Evolutionary conservation across 2,113 vertebrate genomes (phyloP), one percentile per base, ranked within the genome.

Genomic region (Corythoichthys haematopterus): DNA sequence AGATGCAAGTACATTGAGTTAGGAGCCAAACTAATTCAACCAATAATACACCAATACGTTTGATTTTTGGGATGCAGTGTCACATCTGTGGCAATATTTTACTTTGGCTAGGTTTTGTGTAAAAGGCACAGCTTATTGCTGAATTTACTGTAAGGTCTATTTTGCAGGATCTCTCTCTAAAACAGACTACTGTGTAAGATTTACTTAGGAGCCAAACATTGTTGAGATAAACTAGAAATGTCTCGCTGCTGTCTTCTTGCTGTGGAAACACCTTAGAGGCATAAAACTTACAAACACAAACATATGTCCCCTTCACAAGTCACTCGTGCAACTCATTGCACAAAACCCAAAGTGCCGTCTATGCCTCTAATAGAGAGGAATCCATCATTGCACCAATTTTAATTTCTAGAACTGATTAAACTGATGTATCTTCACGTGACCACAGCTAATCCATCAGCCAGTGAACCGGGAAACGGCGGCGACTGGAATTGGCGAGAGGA

Each of bases 371-470:
- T 68, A 52, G 14, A 55, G 59, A 63, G 37, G 33, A 51, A 53
- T 52, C 36, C 63, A 68, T 70, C 57, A 62, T 68, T 75, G 40
- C 63, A 51, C 48, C 71, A 46, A n/a, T 71, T 51, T 40, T 46
- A 37, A 76, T 77, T 70, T 63, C 43, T 48, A 57, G 56, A 69
- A 71, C 63, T 65, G 63, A 65, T 51, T 65, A 51, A 38, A 58
- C 48, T 66, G 56, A 73, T 69, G 28, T 46, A 62, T 72, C 65
- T 59, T 76, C 13, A 60, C 43, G 40, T 38, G 7, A 52, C 13
- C 45, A 60, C 37, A 70, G 35, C 55, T 52, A 74, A 81, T 78
- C 64, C 78, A 74, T 78, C 65, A 70, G 35, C 38, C 36, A 2
- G 20, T 70, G 65, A 76, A 75, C 51, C 72, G 10, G 60, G 28